Evolutionary conservation across 2,888 invertebrate genomes (phyloP).

Genomic region (Nycteola revayana): DNA sequence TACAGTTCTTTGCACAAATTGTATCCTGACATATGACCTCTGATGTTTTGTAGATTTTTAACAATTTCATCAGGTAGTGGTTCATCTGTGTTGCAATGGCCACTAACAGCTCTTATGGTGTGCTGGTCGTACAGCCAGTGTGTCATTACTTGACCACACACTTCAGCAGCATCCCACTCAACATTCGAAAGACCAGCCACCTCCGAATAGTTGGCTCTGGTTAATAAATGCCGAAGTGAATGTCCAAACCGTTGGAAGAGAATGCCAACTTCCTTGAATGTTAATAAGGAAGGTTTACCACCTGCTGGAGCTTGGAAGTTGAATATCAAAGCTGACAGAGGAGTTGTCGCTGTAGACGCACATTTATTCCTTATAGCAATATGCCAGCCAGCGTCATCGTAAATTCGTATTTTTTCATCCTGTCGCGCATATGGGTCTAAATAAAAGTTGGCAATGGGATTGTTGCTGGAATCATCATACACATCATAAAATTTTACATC

Average conservation of each 20-base stretch:
- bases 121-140: conserved; percentile 89
- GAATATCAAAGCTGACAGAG: conserved; percentile 91
- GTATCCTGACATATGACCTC: conserved; percentile 89
- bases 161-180: conserved; percentile 96
- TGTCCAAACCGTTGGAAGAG: conserved; percentile 95
- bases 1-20: conserved; percentile 92
- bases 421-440: conserved; percentile 90
- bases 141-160: conserved; percentile 91
- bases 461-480: conserved; percentile 84
- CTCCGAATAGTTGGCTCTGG: conserved; percentile 90
- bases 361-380: conserved; percentile 89
- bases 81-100: conserved; percentile 89
- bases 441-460: conserved; percentile 91
- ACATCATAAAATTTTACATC: conserved; percentile 93
- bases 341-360: conserved; percentile 83
- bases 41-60: conserved; percentile 82
- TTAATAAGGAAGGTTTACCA: conserved; percentile 86
- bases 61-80: conserved; percentile 85
- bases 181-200: conserved; percentile 92
- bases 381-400: conserved; percentile 88
- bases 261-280: conserved; percentile 87
- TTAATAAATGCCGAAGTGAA: conserved; percentile 92
- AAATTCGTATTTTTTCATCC: conserved; percentile 83
- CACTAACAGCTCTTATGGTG: conserved; percentile 84
- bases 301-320: conserved; percentile 87